Evolutionary conservation across 2,888 invertebrate genomes (phyloP).

Genomic region (Cheiracanthium punctorium): DNA sequence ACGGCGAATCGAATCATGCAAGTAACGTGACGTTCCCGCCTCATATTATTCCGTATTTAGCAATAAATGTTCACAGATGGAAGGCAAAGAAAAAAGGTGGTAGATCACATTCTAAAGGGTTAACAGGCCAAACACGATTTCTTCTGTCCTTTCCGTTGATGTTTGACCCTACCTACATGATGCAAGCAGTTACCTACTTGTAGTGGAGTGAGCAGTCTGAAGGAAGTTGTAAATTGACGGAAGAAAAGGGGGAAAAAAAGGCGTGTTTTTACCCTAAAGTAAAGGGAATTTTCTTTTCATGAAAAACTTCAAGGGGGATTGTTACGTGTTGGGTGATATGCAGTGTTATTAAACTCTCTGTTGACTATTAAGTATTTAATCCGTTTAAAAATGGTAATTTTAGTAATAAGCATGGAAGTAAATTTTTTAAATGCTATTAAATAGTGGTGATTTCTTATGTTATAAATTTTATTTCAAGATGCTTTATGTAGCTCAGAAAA

Average conservation of each 20-base stretch:
- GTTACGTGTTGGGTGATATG: too few relatives aligned
- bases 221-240: conserved; percentile 12
- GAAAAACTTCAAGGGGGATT: too few relatives aligned
- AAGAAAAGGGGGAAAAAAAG: neutral
- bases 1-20: conserved; percentile 1
- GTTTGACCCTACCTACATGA: conserved; percentile 59
- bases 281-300: conserved; percentile 19
- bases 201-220: conserved; percentile 51
- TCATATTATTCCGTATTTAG: neutral
- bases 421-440: too few relatives aligned
- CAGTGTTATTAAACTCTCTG: too few relatives aligned
- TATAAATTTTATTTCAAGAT: too few relatives aligned
- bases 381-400: too few relatives aligned
- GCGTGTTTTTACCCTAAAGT: neutral
- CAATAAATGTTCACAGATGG: conserved; percentile 43
- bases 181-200: conserved; percentile 58
- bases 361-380: too few relatives aligned
- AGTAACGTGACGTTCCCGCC: neutral
- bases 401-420: too few relatives aligned
- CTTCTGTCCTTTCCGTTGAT: neutral
- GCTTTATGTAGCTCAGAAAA: too few relatives aligned
- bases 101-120: conserved; percentile 59
- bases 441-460: too few relatives aligned
- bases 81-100: conserved; percentile 46
- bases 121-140: conserved; percentile 68